Base-by-base conservation (phyloP, 2,888 invertebrate genomes). In the Eupithecia centaureata region DNA sequence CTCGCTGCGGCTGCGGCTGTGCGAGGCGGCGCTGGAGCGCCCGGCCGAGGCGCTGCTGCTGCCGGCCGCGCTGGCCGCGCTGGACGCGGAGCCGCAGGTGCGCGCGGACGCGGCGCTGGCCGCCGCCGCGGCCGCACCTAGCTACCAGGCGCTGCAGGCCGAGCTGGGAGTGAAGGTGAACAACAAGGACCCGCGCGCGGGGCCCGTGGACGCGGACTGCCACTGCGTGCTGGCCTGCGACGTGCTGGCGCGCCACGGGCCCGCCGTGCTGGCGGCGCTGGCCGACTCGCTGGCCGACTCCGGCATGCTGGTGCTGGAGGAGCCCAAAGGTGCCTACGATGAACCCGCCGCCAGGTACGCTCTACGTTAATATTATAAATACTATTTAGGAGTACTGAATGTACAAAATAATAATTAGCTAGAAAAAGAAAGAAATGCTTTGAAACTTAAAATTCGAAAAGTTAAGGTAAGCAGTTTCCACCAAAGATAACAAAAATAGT, bases 301-400 rank as follows among this genome's bases (percentile, higher is more conserved):
- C 62, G 97, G 97, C 60, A 96, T 97, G 85, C 81, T 97, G 52
- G 89, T 97, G 70, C 90, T 96, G 66, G 96, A 97, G 86, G 97
- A 97, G 90, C 94, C 94, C 58, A 79, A 79, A 64, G 78, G 82
- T 56, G 90, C 89, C 42, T 89, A 89, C 59, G 92, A 92, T 76
- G 91, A 87, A 38, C 79, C 87, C n/a, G 87, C 89, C 15, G 63
- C 56, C 38, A 65, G 69, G 69, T 69, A 63, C n/a, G n/a, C n/a
- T n/a, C n/a, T n/a, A n/a, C n/a, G n/a, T n/a, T n/a, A n/a, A n/a
- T n/a, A n/a, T n/a, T n/a, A n/a, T n/a, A n/a, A n/a, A n/a, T n/a
- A n/a, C n/a, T n/a, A n/a, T n/a, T n/a, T n/a, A n/a, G n/a, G n/a
- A n/a, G n/a, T n/a, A n/a, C n/a, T n/a, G n/a, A n/a, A n/a, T n/a